Conservation (phyloP, 2,888 invertebrate species). For the Aspidiotus rigidus region DNA sequence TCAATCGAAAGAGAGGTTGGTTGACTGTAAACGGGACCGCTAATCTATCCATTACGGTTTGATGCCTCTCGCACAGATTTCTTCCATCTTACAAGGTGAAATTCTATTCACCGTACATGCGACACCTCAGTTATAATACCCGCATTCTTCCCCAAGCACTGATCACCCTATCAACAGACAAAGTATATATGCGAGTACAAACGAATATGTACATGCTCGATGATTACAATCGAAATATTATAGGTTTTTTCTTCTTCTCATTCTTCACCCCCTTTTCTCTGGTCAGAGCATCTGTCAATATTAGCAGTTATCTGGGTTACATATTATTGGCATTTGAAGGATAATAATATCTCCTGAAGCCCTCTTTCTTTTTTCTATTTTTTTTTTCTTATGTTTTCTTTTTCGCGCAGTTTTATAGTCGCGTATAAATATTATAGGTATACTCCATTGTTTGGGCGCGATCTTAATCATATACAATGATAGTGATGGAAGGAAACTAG, state of each 20-base stretch:
- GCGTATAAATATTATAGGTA: no score
- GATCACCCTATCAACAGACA: conserved; percentile 6
- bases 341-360: not conserved
- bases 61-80: conserved; percentile 4
- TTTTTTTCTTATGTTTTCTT: not conserved
- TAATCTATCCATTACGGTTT: conserved; percentile 17
- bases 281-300: conserved; percentile 20
- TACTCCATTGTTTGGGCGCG: no score
- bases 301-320: conserved; percentile 26
- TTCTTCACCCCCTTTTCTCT: not conserved
- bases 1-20: not conserved
- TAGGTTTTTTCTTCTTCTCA: not conserved
- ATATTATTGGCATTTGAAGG: conserved; percentile 16
- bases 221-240: conserved; percentile 4
- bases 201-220: not conserved
- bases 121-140: not conserved
- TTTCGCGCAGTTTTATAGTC: no score
- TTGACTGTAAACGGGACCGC: conserved; percentile 17
- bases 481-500: no score
- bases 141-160: conserved; percentile 8
- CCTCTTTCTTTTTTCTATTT: not conserved
- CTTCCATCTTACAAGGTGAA: conserved; percentile 15
- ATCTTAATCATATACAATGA: no score
- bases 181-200: no score
- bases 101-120: conserved; percentile 3